Percentiles rank a stretch among this genome's conserved stretches.
Conservation (phyloP, 2,888 invertebrate genomes). For the Drosophila nr. fundita region DNA sequence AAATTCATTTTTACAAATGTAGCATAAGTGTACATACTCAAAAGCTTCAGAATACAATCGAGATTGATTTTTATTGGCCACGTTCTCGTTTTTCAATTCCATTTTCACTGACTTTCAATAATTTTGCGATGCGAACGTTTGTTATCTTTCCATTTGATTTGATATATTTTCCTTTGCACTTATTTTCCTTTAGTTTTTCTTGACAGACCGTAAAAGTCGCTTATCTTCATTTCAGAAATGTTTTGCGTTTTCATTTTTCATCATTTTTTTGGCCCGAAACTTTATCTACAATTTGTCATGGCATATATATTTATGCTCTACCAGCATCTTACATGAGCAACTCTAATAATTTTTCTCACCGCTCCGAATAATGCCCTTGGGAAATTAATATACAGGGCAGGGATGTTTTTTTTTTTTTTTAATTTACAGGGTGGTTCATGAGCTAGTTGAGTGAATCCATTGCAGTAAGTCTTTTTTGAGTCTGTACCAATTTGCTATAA, state of each 20-base stretch:
- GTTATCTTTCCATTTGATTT: constrained; percentile 27
- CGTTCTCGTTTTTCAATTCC: constrained; percentile 6
- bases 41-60: neutral
- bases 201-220: constrained; percentile 28
- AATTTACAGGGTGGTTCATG: neutral
- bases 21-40: neutral
- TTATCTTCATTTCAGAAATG: constrained; percentile 21
- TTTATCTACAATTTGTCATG: constrained; percentile 54
- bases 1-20: neutral
- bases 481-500: neutral
- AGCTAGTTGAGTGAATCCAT: neutral
- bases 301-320: constrained; percentile 50
- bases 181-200: constrained; percentile 12
- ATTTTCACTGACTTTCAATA: constrained; percentile 26
- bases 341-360: constrained; percentile 21
- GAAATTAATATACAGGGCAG: constrained; percentile 61
- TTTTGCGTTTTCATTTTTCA: constrained; percentile 45
- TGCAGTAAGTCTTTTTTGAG: neutral
- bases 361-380: constrained; percentile 60
- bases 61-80: constrained; percentile 22
- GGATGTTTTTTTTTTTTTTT: constrained; percentile 1
- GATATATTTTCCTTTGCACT: constrained; percentile 2
- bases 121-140: constrained; percentile 6
- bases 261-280: constrained; percentile 23
- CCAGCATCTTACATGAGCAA: constrained; percentile 11